Conservation (phyloP, 1,140 invertebrate genomes). For the Calephelis nemesis region DNA sequence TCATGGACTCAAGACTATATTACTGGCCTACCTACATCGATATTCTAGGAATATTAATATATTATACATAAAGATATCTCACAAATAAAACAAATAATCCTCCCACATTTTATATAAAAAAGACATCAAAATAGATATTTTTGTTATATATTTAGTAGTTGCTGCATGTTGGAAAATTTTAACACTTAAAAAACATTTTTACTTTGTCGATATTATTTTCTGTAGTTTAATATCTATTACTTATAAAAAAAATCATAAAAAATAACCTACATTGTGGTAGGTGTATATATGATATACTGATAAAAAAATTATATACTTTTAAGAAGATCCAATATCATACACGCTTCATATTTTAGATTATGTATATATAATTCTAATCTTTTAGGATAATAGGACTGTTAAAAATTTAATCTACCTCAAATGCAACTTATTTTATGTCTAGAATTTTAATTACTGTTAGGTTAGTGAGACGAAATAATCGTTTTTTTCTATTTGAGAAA, state of each 20-base stretch:
- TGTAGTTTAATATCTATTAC: slow-evolving; percentile 15
- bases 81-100: too few species aligned
- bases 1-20: too few species aligned
- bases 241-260: neutral
- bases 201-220: neutral
- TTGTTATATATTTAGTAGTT: neutral
- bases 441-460: slow-evolving; percentile 70
- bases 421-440: slow-evolving; percentile 73
- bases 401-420: slow-evolving; percentile 78
- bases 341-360: slow-evolving; percentile 64
- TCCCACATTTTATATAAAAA: neutral
- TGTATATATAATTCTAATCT: slow-evolving; percentile 74
- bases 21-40: too few species aligned
- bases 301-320: slow-evolving; percentile 32
- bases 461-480: slow-evolving; percentile 60
- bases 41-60: too few species aligned
- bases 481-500: slow-evolving; percentile 63
- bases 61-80: too few species aligned
- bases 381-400: slow-evolving; percentile 77
- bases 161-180: neutral
- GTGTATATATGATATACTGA: slow-evolving; percentile 24
- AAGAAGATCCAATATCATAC: slow-evolving; percentile 61
- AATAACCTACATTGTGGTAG: slow-evolving; percentile 1
- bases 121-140: slow-evolving; percentile 3
- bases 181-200: neutral